A percentile compares a stretch with the other conserved stretches of the same genome.
Conservation (phyloP, 2,888 invertebrate species). For the Troides oblongomaculatus region DNA sequence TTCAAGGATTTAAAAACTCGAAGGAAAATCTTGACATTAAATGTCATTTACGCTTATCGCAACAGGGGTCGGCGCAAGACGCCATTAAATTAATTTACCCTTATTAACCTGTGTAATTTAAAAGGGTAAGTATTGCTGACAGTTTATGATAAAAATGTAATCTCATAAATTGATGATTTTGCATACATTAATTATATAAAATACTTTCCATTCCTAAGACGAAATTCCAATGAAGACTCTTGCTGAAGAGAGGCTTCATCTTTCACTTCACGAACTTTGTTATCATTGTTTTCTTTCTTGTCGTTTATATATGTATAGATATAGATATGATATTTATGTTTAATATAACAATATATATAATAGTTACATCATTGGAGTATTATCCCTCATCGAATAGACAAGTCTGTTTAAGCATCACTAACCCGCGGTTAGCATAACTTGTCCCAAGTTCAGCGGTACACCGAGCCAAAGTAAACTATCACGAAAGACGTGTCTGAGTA, state of each 20-base stretch:
- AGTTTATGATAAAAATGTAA: not conserved
- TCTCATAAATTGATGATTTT: too few relatives aligned
- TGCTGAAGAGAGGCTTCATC: too few relatives aligned
- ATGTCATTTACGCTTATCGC: conserved; percentile 2
- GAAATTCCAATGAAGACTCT: too few relatives aligned
- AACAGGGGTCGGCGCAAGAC: not conserved
- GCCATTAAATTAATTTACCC: conserved; percentile 3
- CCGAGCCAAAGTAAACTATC: conserved; percentile 6
- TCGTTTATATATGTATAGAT: too few relatives aligned
- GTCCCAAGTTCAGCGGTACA: not conserved
- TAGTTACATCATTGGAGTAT: not conserved
- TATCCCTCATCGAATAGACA: not conserved
- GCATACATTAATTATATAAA: too few relatives aligned
- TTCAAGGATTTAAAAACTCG: not conserved
- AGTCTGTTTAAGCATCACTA: not conserved
- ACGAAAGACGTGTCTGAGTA: not conserved
- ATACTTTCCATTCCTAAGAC: too few relatives aligned
- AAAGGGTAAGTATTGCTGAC: not conserved
- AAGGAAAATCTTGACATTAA: conserved; percentile 1
- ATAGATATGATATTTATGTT: too few relatives aligned
- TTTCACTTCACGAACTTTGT: too few relatives aligned
- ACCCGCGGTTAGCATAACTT: not conserved
- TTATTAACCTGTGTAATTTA: conserved; percentile 1
- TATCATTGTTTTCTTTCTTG: too few relatives aligned
- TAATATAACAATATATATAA: too few relatives aligned